Evolutionary conservation across 1,140 invertebrate genomes (phyloP).

Genomic region (Penaeus japonicus): DNA sequence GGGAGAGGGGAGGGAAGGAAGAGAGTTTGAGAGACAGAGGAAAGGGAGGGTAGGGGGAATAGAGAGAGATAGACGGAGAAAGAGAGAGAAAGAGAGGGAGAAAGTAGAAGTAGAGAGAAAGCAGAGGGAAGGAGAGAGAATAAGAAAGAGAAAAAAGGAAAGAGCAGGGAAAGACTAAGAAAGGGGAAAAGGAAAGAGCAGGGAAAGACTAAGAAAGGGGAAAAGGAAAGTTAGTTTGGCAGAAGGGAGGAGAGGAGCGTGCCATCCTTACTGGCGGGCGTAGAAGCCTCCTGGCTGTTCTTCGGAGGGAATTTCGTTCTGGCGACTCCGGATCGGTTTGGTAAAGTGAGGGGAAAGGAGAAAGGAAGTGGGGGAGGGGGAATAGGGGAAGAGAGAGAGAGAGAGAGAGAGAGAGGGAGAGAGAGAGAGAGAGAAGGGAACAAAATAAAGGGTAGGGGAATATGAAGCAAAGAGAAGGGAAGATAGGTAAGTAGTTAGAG

Average conservation of each 20-base stretch:
- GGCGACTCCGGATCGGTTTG: too few relatives aligned
- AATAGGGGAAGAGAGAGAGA: too few relatives aligned
- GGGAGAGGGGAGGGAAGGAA: not conserved
- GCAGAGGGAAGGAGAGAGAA: not conserved
- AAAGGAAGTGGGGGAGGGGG: too few relatives aligned
- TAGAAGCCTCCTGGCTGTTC: too few relatives aligned
- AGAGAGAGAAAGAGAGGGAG: not conserved
- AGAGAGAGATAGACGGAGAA: not conserved
- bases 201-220: too few relatives aligned
- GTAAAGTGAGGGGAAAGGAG: too few relatives aligned
- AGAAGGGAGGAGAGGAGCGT: too few relatives aligned
- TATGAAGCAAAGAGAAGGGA: not conserved
- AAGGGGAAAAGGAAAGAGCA: not conserved
- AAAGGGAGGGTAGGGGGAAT: not conserved
- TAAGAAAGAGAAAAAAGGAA: not conserved
- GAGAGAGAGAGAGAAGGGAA: not conserved
- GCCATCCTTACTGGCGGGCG: too few relatives aligned
- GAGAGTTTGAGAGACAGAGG: not conserved
- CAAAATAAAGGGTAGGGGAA: not conserved
- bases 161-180: not conserved
- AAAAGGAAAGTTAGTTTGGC: too few relatives aligned
- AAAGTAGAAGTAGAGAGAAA: not conserved
- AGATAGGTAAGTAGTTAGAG: not conserved
- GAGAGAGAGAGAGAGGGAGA: too few relatives aligned
- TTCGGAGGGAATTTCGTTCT: too few relatives aligned